These are phyloP conservation scores for Pomacea canaliculata DNA, from an alignment of 2,888 invertebrate genomes.

Conservation along the genomic window DNA sequence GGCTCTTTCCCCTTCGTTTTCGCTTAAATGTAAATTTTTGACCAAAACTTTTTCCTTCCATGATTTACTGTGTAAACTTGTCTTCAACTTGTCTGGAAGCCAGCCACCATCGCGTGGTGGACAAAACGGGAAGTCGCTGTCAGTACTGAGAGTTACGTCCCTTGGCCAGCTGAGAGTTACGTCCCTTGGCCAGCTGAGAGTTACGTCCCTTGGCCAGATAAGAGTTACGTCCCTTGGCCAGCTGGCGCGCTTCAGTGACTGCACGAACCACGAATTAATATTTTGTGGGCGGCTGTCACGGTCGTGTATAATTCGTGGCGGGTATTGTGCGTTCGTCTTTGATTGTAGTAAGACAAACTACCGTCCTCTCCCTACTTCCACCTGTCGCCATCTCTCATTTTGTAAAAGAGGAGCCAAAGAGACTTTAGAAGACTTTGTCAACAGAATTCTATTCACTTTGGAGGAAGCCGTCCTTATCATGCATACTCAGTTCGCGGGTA, in stretches of 20 bases:
- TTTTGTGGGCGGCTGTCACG: too few relatives aligned
- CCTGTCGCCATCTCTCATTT: too few relatives aligned
- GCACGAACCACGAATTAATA: too few relatives aligned
- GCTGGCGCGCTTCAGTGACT: background rate
- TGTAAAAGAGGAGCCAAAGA: too few relatives aligned
- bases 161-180: background rate
- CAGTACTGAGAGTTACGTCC: background rate
- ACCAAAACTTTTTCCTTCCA: conserved; percentile 3
- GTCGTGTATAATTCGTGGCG: too few relatives aligned
- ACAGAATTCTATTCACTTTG: too few relatives aligned
- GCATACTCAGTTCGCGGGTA: too few relatives aligned
- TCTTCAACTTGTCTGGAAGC: background rate
- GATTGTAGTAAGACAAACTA: too few relatives aligned
- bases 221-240: background rate
- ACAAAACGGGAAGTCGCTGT: background rate
- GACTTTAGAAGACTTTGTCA: too few relatives aligned
- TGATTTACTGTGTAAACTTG: background rate
- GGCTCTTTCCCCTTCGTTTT: background rate
- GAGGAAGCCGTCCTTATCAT: too few relatives aligned
- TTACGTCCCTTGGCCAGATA: background rate
- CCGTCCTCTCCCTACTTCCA: too few relatives aligned
- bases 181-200: background rate
- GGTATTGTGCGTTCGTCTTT: too few relatives aligned
- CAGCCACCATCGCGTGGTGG: background rate
- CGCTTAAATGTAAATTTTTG: conserved; percentile 16